phyloP scores from a whole-genome alignment of 1,140 invertebrate genomes.

The Drosophila parvula region DNA sequence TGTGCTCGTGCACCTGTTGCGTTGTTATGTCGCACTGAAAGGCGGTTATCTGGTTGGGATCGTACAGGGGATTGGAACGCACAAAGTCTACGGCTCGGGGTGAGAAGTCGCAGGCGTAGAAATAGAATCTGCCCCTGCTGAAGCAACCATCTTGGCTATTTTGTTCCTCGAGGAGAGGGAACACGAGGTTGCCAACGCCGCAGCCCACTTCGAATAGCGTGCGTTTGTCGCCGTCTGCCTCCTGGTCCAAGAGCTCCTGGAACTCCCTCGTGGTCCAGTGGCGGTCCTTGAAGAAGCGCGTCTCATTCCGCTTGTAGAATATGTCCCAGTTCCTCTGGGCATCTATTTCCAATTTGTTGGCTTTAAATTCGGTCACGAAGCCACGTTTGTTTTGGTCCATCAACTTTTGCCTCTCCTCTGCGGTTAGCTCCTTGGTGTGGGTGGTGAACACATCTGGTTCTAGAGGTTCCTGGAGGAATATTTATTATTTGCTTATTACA shows the following conservation, averaged over 20 bases:
- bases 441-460: constrained; percentile 58
- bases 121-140: constrained; percentile 87
- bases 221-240: constrained; percentile 34
- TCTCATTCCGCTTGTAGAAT: constrained; percentile 98
- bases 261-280: constrained; percentile 99
- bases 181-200: constrained; percentile 98
- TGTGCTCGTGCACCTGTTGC: constrained; percentile 86
- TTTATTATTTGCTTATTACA: no score
- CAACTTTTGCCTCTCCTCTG: constrained; percentile 87
- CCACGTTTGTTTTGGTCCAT: constrained; percentile 88
- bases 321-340: constrained; percentile 98
- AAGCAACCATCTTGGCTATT: constrained; percentile 42
- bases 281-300: constrained; percentile 97
- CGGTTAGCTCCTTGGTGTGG: constrained; percentile 84
- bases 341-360: constrained; percentile 92
- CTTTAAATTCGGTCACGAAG: constrained; percentile 91
- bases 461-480: background rate
- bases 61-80: constrained; percentile 86
- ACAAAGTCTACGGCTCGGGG: constrained; percentile 95
- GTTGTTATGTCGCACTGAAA: constrained; percentile 91
- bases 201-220: constrained; percentile 95
- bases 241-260: constrained; percentile 89
- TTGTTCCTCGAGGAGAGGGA: constrained; percentile 94
- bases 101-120: constrained; percentile 97
- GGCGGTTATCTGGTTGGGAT: constrained; percentile 87